Conservation (phyloP, 2,888 invertebrate species). For the Euproctis similis region DNA sequence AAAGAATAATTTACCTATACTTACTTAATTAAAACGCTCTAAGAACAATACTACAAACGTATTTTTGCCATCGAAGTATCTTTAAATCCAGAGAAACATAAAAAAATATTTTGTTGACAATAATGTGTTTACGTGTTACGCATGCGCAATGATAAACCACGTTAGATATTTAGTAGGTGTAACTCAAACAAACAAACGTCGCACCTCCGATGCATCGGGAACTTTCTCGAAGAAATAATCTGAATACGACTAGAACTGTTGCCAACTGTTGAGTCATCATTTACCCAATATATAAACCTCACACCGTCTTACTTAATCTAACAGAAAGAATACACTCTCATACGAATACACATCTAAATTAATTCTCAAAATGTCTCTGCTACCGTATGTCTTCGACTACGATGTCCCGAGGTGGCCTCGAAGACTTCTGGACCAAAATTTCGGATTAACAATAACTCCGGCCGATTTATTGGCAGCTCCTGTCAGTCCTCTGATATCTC, state of each 20-base stretch:
- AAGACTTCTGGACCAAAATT: constrained; percentile 59
- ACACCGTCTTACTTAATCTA: constrained; percentile 15
- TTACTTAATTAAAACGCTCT: too few species aligned
- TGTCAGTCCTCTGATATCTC: constrained; percentile 37
- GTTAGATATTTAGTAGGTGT: too few species aligned
- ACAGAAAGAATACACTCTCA: constrained; percentile 20
- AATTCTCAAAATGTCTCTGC: constrained; percentile 42
- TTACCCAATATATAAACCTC: constrained; percentile 18
- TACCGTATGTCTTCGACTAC: too few species aligned
- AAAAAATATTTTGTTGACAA: too few species aligned
- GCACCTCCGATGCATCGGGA: constrained; percentile 26
- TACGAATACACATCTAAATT: constrained; percentile 8
- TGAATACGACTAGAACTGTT: constrained; percentile 20
- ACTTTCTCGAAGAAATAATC: constrained; percentile 23
- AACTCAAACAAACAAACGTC: constrained; percentile 3
- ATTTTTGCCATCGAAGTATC: too few species aligned
- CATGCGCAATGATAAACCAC: too few species aligned
- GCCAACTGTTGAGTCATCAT: constrained; percentile 21
- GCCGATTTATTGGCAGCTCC: constrained; percentile 49
- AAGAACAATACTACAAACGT: too few species aligned
- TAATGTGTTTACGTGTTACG: too few species aligned
- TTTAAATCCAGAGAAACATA: too few species aligned
- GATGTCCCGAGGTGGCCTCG: constrained; percentile 48
- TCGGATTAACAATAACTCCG: constrained; percentile 56
- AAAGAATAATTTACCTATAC: too few species aligned